These are phyloP conservation scores for Caenorhabditis japonica DNA, from an alignment of 2,888 invertebrate species.

Conservation along the genomic window DNA sequence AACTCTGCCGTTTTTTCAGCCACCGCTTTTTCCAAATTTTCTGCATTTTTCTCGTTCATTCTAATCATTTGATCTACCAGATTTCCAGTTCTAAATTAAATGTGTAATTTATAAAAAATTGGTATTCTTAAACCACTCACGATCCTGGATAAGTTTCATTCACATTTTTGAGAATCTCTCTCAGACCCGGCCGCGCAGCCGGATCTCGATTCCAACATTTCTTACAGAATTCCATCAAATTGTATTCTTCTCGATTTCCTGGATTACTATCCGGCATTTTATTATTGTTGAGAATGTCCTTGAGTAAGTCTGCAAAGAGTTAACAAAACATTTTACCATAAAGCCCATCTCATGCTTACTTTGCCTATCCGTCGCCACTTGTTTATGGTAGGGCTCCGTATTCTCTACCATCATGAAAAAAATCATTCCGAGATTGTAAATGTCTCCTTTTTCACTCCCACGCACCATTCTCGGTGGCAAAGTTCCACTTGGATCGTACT, in stretches of 20 bases:
- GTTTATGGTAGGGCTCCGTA: slow-evolving; percentile 52
- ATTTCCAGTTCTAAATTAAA: slow-evolving; percentile 72
- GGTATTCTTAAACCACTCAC: slow-evolving; percentile 13
- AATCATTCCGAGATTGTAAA: slow-evolving; percentile 66
- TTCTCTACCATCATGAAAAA: slow-evolving; percentile 66
- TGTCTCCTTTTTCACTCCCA: slow-evolving; percentile 68
- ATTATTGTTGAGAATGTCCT: slow-evolving; percentile 25
- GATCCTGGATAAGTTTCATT: slow-evolving; percentile 19
- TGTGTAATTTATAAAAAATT: too few species aligned
- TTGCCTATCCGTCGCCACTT: too few species aligned
- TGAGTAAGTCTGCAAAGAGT: slow-evolving; percentile 23
- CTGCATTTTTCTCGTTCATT: slow-evolving; percentile 74
- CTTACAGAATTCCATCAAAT: slow-evolving; percentile 14
- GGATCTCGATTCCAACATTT: slow-evolving; percentile 39
- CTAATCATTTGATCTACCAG: slow-evolving; percentile 76
- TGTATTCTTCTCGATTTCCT: slow-evolving; percentile 2
- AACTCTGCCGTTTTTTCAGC: slow-evolving; percentile 66
- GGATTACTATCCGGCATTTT: slow-evolving; percentile 12
- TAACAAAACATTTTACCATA: neutral
- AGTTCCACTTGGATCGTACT: slow-evolving; percentile 62
- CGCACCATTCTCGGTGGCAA: slow-evolving; percentile 55
- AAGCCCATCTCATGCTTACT: too few species aligned
- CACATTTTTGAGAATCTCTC: slow-evolving; percentile 18
- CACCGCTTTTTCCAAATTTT: slow-evolving; percentile 71
- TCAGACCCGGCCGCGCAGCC: slow-evolving; percentile 22